These are phyloP conservation scores for Atherinomorus stipes DNA, from an alignment of 2,113 vertebrate species.

Conservation along the genomic window DNA sequence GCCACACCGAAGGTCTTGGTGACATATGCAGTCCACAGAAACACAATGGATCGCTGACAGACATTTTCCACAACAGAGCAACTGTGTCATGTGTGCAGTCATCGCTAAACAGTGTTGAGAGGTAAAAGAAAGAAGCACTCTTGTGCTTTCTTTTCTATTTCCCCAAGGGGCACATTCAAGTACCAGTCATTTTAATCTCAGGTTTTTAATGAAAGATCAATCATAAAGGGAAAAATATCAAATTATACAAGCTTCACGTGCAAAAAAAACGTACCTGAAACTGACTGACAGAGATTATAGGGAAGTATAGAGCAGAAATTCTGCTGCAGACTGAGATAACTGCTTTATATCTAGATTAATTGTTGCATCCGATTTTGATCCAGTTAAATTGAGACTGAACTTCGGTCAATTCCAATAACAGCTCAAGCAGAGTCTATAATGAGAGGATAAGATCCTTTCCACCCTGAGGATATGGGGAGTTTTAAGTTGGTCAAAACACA, in stretches of 20 bases:
- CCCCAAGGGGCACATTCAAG: not conserved
- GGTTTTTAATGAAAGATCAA: not conserved
- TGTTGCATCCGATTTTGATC: slow-evolving; percentile 34
- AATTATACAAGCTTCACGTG: not conserved
- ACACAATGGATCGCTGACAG: slow-evolving; percentile 63
- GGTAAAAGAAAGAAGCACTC: not conserved
- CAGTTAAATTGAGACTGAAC: slow-evolving; percentile 41
- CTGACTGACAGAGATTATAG: too few species aligned
- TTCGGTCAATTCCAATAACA: slow-evolving; percentile 35
- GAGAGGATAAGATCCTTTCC: slow-evolving; percentile 34
- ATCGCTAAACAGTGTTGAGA: slow-evolving; percentile 24
- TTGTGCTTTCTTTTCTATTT: slow-evolving; percentile 4
- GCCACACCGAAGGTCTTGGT: slow-evolving; percentile 21
- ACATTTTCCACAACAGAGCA: slow-evolving; percentile 61
- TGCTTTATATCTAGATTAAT: not conserved
- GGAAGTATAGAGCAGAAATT: not conserved
- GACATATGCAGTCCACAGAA: slow-evolving; percentile 49
- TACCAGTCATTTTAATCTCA: not conserved
- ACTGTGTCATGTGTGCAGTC: slow-evolving; percentile 46
- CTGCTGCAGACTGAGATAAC: not conserved
- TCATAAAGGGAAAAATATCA: not conserved
- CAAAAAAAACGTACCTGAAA: not conserved
- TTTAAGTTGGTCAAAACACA: slow-evolving; percentile 64
- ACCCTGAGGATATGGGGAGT: slow-evolving; percentile 57
- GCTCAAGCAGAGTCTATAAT: slow-evolving; percentile 22